Percentiles rank a stretch among this genome's conserved stretches.
Evolutionary conservation across 2,113 vertebrate genomes (phyloP).

Genomic region (Sisor rabdophorus): DNA sequence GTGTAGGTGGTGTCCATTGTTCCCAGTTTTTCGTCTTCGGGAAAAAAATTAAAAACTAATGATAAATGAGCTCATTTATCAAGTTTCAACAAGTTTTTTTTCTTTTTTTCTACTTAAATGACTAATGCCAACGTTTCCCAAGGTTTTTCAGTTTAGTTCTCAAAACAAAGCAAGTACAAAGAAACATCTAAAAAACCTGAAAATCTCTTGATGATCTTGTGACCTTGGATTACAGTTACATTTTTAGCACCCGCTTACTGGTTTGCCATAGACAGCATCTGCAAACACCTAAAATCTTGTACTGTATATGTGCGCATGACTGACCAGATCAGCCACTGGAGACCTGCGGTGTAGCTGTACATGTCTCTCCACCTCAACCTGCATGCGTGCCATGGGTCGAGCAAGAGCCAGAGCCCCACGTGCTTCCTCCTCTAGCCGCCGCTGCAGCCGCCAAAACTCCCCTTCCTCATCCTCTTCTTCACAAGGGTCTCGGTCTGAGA

Average conservation of each 20-base stretch:
- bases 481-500: slow-evolving; percentile 91
- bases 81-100: neutral
- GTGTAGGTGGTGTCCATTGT: neutral
- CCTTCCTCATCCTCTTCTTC: slow-evolving; percentile 96
- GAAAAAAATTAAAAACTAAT: neutral
- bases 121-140: neutral
- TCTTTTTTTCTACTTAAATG: neutral
- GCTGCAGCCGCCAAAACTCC: slow-evolving; percentile 90
- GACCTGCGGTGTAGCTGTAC: slow-evolving; percentile 95
- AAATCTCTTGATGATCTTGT: neutral
- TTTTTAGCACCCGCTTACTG: neutral
- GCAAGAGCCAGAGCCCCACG: slow-evolving; percentile 93
- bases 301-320: slow-evolving; percentile 39
- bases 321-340: slow-evolving; percentile 91
- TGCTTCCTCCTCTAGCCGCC: slow-evolving; percentile 91
- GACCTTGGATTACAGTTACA: neutral
- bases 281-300: neutral
- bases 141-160: neutral
- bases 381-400: slow-evolving; percentile 97
- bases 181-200: neutral
- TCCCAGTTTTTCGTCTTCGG: neutral
- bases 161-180: neutral
- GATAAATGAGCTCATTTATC: neutral
- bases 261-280: neutral
- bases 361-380: slow-evolving; percentile 90